Evolutionary conservation across 2,113 vertebrate genomes (phyloP).

Genomic region (Mesembrinibis cayennensis): DNA sequence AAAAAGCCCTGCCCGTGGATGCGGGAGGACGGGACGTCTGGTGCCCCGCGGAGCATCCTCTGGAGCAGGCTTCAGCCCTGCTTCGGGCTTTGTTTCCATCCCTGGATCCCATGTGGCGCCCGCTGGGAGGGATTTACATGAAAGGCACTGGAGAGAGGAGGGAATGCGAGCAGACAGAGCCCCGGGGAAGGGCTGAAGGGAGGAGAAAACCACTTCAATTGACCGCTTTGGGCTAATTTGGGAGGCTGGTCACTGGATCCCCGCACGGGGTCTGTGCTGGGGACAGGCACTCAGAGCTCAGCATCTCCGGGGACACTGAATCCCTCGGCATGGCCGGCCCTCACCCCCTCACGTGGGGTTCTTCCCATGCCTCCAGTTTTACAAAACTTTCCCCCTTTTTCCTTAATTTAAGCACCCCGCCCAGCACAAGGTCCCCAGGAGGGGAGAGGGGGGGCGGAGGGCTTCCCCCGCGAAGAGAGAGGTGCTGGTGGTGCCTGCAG

Average conservation of each 20-base stretch:
- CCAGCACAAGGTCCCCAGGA: neutral
- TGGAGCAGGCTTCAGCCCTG: neutral
- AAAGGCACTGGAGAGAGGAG: neutral
- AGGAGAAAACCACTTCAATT: neutral
- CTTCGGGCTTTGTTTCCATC: neutral
- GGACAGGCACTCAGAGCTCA: neutral
- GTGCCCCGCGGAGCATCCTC: neutral
- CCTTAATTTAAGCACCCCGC: neutral
- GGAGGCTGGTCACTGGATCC: neutral
- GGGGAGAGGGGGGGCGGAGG: neutral
- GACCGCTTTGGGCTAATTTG: neutral
- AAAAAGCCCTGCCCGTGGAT: neutral
- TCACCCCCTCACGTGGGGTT: neutral
- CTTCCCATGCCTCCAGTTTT: neutral
- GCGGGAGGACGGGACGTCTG: neutral
- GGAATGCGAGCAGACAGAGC: neutral
- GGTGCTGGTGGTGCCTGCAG: neutral
- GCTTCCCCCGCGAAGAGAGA: accelerated
- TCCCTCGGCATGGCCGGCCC: accelerated
- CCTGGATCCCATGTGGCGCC: neutral
- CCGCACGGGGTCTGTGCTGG: neutral
- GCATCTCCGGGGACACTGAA: accelerated
- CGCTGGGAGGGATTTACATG: neutral
- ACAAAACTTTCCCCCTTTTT: neutral
- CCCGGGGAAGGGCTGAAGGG: neutral